Conservation (phyloP, 2,113 vertebrate species). For the Acanthisitta chloris region DNA sequence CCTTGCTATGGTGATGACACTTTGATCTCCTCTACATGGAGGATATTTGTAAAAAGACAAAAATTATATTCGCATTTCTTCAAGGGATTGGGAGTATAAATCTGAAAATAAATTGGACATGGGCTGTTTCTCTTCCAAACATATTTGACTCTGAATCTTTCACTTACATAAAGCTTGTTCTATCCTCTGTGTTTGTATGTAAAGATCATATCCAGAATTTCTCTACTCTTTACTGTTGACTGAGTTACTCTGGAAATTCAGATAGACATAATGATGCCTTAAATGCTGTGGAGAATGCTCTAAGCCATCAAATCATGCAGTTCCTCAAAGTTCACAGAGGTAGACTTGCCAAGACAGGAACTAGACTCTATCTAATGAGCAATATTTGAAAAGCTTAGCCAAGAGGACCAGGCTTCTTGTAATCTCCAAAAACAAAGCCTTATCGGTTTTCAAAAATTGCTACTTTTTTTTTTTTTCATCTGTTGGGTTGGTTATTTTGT, state of each 20-base stretch:
- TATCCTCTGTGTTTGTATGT: background rate
- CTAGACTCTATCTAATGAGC: background rate
- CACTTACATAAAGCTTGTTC: background rate
- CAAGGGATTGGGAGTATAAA: background rate
- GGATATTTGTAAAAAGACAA: background rate
- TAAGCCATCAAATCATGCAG: background rate
- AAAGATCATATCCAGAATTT: background rate
- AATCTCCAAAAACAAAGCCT: background rate
- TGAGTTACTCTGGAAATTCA: background rate
- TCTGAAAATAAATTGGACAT: background rate
- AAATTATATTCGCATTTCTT: background rate
- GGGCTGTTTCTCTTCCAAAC: background rate
- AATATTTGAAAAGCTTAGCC: background rate
- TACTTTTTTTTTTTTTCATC: background rate
- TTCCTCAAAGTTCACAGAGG: background rate
- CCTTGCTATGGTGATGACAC: background rate
- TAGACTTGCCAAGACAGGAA: background rate
- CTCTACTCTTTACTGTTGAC: background rate
- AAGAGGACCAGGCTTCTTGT: background rate
- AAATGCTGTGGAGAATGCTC: background rate
- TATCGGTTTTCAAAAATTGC: background rate
- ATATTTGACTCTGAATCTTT: background rate
- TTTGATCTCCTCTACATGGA: background rate
- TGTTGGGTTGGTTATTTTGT: background rate
- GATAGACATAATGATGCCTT: background rate